Evolutionary conservation across 35 echinoderm and acorn worm species (phyloP), one percentile per base, ranked within the genome.

Genomic region (Chiridota heheva): DNA sequence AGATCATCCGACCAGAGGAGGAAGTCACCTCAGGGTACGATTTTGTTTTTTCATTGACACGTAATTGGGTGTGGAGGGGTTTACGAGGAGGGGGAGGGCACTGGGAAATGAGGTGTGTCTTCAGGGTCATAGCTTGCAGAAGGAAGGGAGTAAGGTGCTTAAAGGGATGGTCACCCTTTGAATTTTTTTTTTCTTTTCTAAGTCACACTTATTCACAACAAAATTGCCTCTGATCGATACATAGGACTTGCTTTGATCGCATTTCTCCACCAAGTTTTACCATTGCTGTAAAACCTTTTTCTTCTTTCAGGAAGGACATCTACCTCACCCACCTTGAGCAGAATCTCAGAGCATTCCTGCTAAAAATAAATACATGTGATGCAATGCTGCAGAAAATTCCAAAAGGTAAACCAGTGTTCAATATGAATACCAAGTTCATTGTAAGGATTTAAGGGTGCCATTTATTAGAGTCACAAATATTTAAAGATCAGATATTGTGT

Each of bases 361-460:
- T 98, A 27, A 84, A 85, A 44, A 74, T 98, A 1, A 98, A 91
- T 62, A 85, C 82, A 40, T 86, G 95, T 86, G 95, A 98, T 76
- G 74, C 89, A 15, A 37, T 91, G 47, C 63, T 98, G 12, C 72
- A 88, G 10, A 36, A 61, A 18, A 65, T 73, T 15, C 84, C 89
- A 24, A 45, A 53, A 85, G 89, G 95, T 98, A 76, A 63, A 58
- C 37, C 0, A 2, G 18, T 34, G 2, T 32, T 25, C 2, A 68
- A 33, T 36, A 42, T 13, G 43, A 7, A 10, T 67, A 53, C 27
- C 30, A 71, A 60, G 0, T n/a, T n/a, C n/a, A n/a, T n/a, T n/a
- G n/a, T n/a, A n/a, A 15, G 7, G 8, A 51, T 12, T 12, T 51
- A 51, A 51, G n/a, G 8, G n/a, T 13, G 7, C 31, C 8, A 64